These are phyloP conservation scores for Notothenia coriiceps DNA, from an alignment of 2,113 vertebrate genomes.

Conservation along the genomic window DNA sequence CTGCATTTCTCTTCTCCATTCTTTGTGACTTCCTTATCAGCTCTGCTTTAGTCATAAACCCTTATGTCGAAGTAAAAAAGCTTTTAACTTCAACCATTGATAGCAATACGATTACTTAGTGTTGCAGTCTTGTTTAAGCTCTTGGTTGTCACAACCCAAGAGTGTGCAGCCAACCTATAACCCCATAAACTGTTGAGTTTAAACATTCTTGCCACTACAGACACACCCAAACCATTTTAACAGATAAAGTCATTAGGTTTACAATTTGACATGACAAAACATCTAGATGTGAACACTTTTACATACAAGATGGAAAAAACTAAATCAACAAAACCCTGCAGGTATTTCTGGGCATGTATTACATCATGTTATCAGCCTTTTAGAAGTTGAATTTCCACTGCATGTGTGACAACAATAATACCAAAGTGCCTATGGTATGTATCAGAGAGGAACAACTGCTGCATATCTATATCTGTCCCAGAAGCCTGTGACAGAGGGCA, in stretches of 20 bases:
- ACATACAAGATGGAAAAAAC: not conserved
- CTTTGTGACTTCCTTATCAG: not conserved
- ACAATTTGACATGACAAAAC: slow-evolving; percentile 9
- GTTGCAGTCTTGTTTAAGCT: not conserved
- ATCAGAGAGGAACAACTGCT: slow-evolving; percentile 58
- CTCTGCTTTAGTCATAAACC: slow-evolving; percentile 16
- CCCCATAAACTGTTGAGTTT: not conserved
- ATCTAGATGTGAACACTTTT: not conserved
- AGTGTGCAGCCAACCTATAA: not conserved
- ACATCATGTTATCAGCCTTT: slow-evolving; percentile 14
- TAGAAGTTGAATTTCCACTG: slow-evolving; percentile 32
- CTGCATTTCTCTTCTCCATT: not conserved
- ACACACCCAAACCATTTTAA: not conserved
- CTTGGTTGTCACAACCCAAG: slow-evolving; percentile 9
- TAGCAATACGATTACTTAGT: slow-evolving; percentile 16
- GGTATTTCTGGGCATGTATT: not conserved
- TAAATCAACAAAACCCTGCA: not conserved
- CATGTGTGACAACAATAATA: slow-evolving; percentile 39
- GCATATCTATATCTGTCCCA: slow-evolving; percentile 68
- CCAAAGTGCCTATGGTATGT: slow-evolving; percentile 39
- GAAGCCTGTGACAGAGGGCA: slow-evolving; percentile 56
- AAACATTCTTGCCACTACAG: not conserved
- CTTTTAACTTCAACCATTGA: slow-evolving; percentile 21
- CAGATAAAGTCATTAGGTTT: not conserved
- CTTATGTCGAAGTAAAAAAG: slow-evolving; percentile 10